A percentile compares a stretch with the other conserved stretches of the same genome.
Conservation (phyloP, 2,797 vertebrate species). For the Sebastes diploproa region DNA sequence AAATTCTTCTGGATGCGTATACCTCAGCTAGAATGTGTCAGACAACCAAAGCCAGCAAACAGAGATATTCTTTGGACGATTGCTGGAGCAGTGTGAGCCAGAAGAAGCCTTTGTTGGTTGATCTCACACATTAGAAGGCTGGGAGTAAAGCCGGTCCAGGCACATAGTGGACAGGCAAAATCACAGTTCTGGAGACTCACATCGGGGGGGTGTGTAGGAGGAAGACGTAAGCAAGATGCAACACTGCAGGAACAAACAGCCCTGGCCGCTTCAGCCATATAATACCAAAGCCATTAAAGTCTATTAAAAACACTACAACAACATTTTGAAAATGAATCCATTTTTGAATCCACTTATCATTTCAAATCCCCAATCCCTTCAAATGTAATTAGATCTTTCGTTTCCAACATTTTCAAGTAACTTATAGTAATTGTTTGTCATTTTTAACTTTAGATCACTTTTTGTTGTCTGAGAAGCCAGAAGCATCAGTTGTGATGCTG, state of each 20-base stretch:
- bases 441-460: neutral
- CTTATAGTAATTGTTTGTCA: neutral
- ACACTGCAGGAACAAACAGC: neutral
- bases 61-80: neutral
- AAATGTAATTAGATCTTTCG: neutral
- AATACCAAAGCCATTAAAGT: neutral
- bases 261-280: neutral
- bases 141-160: neutral
- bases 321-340: neutral
- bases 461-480: neutral
- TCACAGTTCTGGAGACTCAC: neutral
- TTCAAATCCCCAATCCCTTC: neutral
- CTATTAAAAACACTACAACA: neutral
- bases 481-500: neutral
- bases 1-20: neutral
- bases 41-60: neutral
- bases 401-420: neutral
- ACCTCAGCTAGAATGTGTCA: neutral
- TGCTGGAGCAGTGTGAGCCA: neutral
- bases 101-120: neutral
- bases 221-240: neutral
- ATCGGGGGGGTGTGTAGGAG: neutral
- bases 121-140: conserved; percentile 19
- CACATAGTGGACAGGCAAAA: neutral
- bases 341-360: neutral